phyloP scores from a whole-genome alignment of 2,113 vertebrate genomes.

The Pyrgilauda ruficollis region DNA sequence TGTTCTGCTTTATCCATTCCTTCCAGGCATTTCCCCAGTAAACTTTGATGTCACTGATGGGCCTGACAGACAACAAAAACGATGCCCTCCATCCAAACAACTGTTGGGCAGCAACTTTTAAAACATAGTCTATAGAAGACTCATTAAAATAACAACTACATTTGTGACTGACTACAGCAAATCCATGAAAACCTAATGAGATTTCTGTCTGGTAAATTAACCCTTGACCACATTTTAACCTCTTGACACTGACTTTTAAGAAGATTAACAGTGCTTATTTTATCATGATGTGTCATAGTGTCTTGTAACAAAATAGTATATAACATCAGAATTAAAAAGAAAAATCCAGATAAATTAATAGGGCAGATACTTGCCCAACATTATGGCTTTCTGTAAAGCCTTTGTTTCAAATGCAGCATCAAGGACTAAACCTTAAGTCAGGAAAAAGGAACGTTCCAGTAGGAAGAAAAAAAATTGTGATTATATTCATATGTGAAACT shows the following conservation, averaged over 20 bases:
- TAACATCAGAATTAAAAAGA: background rate
- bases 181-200: conserved; percentile 18
- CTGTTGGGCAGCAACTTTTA: background rate
- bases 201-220: conserved; percentile 34
- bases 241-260: background rate
- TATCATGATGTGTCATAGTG: background rate
- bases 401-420: background rate
- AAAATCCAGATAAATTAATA: background rate
- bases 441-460: background rate
- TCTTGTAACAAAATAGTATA: background rate
- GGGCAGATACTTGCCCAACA: background rate
- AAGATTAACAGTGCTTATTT: background rate
- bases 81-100: background rate
- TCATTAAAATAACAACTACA: background rate
- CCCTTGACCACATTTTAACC: conserved; percentile 14
- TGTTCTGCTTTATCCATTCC: background rate
- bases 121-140: background rate
- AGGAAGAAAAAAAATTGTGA: background rate
- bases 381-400: background rate
- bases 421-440: background rate
- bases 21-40: background rate
- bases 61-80: background rate
- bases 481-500: background rate
- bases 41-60: background rate
- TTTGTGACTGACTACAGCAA: background rate